Conservation (phyloP, 2,797 vertebrate genomes). For the Sebastes iracundus region DNA sequence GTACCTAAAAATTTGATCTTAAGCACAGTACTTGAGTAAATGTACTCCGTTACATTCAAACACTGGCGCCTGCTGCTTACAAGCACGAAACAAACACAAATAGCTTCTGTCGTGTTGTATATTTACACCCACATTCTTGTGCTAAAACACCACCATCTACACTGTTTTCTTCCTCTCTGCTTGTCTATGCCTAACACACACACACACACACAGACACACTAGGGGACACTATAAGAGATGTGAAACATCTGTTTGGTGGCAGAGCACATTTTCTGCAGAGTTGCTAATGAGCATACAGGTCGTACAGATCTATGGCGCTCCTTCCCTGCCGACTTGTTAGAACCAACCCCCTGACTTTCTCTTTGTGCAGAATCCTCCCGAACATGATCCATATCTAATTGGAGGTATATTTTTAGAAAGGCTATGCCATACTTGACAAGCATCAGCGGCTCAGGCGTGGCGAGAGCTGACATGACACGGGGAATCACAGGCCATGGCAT, state of each 20-base stretch:
- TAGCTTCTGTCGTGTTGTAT: conserved; percentile 17
- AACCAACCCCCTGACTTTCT: conserved; percentile 26
- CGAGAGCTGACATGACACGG: conserved; percentile 1
- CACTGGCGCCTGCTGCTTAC: not conserved
- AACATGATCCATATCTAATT: conserved; percentile 48
- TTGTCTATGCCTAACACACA: conserved; percentile 13
- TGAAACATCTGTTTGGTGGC: conserved; percentile 66
- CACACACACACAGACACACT: conserved; percentile 15
- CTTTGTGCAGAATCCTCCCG: conserved; percentile 11
- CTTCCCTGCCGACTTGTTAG: conserved; percentile 49
- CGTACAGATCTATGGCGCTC: conserved; percentile 40
- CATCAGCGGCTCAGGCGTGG: not conserved
- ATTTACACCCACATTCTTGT: conserved; percentile 10
- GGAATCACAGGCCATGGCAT: conserved; percentile 12
- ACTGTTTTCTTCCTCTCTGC: conserved; percentile 10
- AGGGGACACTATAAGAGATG: conserved; percentile 34
- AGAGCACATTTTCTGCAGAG: conserved; percentile 47
- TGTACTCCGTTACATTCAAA: not conserved
- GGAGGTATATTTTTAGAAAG: conserved; percentile 52
- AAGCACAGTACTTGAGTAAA: not conserved
- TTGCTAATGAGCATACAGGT: conserved; percentile 69
- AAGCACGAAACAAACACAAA: conserved; percentile 14
- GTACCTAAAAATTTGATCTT: not conserved
- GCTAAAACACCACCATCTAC: conserved; percentile 21
- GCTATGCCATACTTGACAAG: conserved; percentile 15